phyloP scores from a whole-genome alignment of 1,140 invertebrate genomes.

The Acromyrmex heyeri region DNA sequence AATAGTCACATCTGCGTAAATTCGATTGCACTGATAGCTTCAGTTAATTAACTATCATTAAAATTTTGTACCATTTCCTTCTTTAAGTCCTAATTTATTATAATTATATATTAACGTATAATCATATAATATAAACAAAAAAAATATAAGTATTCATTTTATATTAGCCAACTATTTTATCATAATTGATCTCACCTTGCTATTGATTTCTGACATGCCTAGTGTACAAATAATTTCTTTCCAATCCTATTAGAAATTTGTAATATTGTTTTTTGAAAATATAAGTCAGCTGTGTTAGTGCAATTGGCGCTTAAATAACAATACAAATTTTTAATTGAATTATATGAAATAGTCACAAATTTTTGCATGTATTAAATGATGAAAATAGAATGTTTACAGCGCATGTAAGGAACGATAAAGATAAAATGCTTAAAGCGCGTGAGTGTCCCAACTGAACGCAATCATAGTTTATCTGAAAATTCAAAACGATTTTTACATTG shows the following conservation, averaged over 20 bases:
- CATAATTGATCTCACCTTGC: slow-evolving; percentile 7
- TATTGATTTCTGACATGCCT: background rate
- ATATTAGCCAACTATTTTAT: slow-evolving; percentile 26
- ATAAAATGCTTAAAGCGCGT: no score
- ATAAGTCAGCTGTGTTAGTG: background rate
- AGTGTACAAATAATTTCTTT: background rate
- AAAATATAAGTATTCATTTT: slow-evolving; percentile 1
- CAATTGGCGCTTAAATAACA: background rate
- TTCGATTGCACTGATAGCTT: slow-evolving; percentile 21
- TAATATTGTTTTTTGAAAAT: background rate
- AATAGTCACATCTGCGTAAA: background rate
- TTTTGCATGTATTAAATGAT: background rate
- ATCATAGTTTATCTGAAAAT: background rate
- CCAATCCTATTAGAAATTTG: background rate
- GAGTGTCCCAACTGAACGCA: no score
- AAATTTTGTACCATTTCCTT: background rate
- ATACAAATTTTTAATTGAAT: slow-evolving; percentile 3
- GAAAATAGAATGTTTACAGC: no score
- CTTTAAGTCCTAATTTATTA: slow-evolving; percentile 21
- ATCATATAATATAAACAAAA: slow-evolving; percentile 16
- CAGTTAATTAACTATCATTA: slow-evolving; percentile 8
- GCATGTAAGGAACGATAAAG: no score
- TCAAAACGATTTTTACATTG: slow-evolving; percentile 43
- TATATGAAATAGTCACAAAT: background rate
- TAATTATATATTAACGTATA: background rate